Evolutionary conservation across 2,888 invertebrate species (phyloP).

Genomic region (Platerodrilus igneus): DNA sequence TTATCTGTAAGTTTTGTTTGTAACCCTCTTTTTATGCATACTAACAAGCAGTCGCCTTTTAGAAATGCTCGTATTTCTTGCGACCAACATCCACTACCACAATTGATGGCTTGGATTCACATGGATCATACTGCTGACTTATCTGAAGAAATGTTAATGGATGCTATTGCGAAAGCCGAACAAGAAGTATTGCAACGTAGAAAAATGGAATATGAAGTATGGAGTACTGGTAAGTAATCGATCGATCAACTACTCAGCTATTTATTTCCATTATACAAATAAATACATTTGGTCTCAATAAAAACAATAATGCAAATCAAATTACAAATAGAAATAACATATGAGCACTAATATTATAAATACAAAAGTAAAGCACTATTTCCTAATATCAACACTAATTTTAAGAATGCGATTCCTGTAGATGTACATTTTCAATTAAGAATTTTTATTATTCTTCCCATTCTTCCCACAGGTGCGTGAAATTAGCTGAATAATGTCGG

Average conservation of each 20-base stretch:
- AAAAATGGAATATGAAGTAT: conserved; percentile 75
- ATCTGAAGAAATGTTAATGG: conserved; percentile 65
- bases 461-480: no score
- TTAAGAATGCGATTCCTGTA: no score
- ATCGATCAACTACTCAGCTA: not conserved
- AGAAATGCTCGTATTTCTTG: conserved; percentile 72
- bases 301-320: no score
- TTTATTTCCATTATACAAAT: not conserved
- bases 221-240: conserved; percentile 61
- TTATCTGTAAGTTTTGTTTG: conserved; percentile 62
- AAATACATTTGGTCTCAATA: no score
- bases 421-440: no score
- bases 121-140: conserved; percentile 62
- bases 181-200: conserved; percentile 69
- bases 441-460: no score
- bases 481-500: no score
- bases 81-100: conserved; percentile 64
- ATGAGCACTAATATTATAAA: not conserved
- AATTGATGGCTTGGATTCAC: conserved; percentile 68
- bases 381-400: no score
- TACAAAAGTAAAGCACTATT: no score
- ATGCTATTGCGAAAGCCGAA: conserved; percentile 75
- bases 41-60: conserved; percentile 14
- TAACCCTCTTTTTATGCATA: not conserved
- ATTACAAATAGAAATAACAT: not conserved